phyloP scores from a whole-genome alignment of 92 coral and sea anemone species.

The Pocillopora grandis region DNA sequence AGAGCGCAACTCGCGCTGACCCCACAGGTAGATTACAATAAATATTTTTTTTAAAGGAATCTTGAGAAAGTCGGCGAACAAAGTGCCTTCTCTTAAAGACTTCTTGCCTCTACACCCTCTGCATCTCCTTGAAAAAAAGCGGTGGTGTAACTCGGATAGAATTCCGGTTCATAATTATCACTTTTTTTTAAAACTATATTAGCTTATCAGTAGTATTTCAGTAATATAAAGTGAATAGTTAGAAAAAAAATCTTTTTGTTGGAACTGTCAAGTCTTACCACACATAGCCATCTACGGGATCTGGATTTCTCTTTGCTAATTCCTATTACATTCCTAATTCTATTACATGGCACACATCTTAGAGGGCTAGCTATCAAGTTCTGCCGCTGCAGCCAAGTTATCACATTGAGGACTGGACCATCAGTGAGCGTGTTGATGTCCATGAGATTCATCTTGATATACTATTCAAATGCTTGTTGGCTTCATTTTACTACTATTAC shows the following conservation, averaged over 20 bases:
- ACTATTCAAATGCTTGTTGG: no score
- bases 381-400: constrained; percentile 13
- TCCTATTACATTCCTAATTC: background rate
- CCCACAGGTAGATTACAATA: constrained; percentile 15
- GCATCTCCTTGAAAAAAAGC: constrained; percentile 11
- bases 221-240: no score
- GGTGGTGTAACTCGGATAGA: background rate
- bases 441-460: background rate
- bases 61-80: constrained; percentile 7
- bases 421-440: background rate
- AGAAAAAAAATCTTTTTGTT: background rate
- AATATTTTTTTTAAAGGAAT: constrained; percentile 2
- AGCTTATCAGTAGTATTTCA: background rate
- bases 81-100: constrained; percentile 1
- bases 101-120: constrained; percentile 4
- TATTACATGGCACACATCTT: constrained; percentile 17
- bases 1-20: constrained; percentile 7
- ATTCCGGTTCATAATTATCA: no score
- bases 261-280: constrained; percentile 6
- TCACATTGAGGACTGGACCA: constrained; percentile 1
- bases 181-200: background rate
- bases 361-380: constrained; percentile 5
- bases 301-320: background rate
- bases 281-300: constrained; percentile 26
- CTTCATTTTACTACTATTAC: no score